phyloP scores from a whole-genome alignment of 2,888 invertebrate genomes.

The Leptogaster cylindrica region DNA sequence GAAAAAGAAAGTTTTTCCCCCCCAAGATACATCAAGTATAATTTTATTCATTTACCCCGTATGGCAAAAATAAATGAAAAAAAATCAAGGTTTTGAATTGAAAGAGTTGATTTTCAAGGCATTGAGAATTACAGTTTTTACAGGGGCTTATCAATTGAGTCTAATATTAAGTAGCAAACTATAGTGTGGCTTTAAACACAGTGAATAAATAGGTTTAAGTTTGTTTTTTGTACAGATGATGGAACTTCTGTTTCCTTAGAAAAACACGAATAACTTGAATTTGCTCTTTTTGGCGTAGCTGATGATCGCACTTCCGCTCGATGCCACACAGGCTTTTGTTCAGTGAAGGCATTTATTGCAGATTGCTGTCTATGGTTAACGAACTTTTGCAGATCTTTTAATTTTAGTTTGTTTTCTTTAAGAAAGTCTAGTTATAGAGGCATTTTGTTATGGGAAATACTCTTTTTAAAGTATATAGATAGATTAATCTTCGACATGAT shows the following conservation, averaged over 20 bases:
- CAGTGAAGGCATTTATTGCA: constrained; percentile 40
- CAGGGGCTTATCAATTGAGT: no score
- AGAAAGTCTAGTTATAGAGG: constrained; percentile 70
- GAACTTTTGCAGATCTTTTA: constrained; percentile 65
- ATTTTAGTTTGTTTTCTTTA: constrained; percentile 76
- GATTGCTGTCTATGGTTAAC: constrained; percentile 51
- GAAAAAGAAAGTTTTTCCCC: no score
- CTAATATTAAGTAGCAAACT: no score
- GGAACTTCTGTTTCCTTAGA: constrained; percentile 34
- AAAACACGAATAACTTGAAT: constrained; percentile 42
- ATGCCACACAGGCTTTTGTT: constrained; percentile 7
- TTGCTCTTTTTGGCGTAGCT: background rate
- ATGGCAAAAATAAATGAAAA: no score
- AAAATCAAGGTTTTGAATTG: no score
- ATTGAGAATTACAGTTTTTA: no score
- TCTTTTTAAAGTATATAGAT: constrained; percentile 72
- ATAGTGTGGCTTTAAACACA: constrained; percentile 52
- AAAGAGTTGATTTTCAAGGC: no score
- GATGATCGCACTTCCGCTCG: background rate
- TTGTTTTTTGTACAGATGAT: constrained; percentile 9
- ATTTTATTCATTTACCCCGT: no score
- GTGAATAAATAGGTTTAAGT: constrained; percentile 16
- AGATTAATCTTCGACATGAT: constrained; percentile 52
- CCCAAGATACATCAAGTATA: no score
- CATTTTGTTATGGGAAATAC: constrained; percentile 72